Evolutionary conservation across 2,113 vertebrate species (phyloP), one percentile per base, ranked within the genome.

Genomic region (Hepsetus odoe): DNA sequence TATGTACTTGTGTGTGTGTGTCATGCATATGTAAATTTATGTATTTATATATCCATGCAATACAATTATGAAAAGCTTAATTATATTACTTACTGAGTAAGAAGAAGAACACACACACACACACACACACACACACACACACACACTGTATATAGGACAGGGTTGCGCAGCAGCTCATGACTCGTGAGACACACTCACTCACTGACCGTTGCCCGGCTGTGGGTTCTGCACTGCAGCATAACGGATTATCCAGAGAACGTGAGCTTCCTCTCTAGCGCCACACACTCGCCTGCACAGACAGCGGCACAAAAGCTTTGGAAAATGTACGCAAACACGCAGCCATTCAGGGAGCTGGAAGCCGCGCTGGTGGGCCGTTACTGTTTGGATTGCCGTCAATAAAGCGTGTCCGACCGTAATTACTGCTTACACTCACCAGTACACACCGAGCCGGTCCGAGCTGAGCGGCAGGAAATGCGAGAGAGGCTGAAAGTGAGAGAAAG

Each of bases 311-410:
- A 64, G 61, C 42, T 42, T n/a, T 56, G 59, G 24, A 67, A 77
- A 67, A 72, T 67, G 30, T 26, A 65, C 72, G 74, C 69, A 72
- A 77, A 82, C 56, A 22, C 24, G 30, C 11, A 11, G 13, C 61
- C 44, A 18, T 46, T 71, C 46, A 81, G 42, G 44, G 56, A 33
- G 40, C 68, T 56, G 20, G 18, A 65, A 77, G 33, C 35, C 28
- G 69, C 58, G 42, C 46, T 30, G 53, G 35, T 32, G 40, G 26
- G 73, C 49, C 66, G 32, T 40, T 12, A 14, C 53, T 81, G 73
- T 75, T 76, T 40, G 55, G 73, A 76, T 76, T 38, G 38, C 59
- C 35, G 55, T 64, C 72, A 75, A 55, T 70, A 42, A 61, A 75
- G 40, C 35, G 24, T 49, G 10, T 49, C 16, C 46, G 1, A 30